Evolutionary conservation across 37 sponge, comb jelly and placozoan species (phyloP), one percentile per base, ranked within the genome.

Genomic region (Beroe forskalii): DNA sequence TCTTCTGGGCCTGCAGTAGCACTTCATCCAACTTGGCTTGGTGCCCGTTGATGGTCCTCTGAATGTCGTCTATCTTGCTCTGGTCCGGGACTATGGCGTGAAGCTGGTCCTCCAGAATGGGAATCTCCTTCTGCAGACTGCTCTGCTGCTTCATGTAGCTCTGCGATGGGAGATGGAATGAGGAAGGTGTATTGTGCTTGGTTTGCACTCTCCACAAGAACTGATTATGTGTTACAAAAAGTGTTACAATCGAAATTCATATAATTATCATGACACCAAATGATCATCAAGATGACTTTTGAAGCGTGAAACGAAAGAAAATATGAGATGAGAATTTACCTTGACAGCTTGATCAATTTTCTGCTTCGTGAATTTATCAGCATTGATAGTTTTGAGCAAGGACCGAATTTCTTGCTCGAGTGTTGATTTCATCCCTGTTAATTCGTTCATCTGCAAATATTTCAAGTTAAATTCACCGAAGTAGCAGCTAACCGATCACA

Each of bases 21-120:
- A 95, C 62, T 30, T 67, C 62, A 55, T 95, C 94, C 69, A 97
- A 67, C 62, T 94, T 94, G 60, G 61, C 90, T 67, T 97, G 95
- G 32, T 76, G 66, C 36, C 23, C 66, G 33, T 39, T 41, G 24
- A 91, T 41, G 4, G 27, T 40, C 39, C 91, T 67, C 32, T 92
- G 69, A 69, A 94, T 89, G 0, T 92, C 93, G 3, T 48, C 67
- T 30, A 62, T 61, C 64, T 90, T 35, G 23, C 25, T 62, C 62
- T 90, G 60, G 63, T 62, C 64, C 2, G 90, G 62, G 25, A 38
- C 43, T 1, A 90, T 90, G 22, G 40, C 90, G 6, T 17, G 14
- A 20, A 62, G 40, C 63, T 90, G 64, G 22, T 61, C 24, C 37
- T 90, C 40, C 38, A 90, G 41, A 2, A 62, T 0, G 17, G 64